Conservation (phyloP, 2,797 vertebrate species). For the Myioborus melanocephalus region DNA sequence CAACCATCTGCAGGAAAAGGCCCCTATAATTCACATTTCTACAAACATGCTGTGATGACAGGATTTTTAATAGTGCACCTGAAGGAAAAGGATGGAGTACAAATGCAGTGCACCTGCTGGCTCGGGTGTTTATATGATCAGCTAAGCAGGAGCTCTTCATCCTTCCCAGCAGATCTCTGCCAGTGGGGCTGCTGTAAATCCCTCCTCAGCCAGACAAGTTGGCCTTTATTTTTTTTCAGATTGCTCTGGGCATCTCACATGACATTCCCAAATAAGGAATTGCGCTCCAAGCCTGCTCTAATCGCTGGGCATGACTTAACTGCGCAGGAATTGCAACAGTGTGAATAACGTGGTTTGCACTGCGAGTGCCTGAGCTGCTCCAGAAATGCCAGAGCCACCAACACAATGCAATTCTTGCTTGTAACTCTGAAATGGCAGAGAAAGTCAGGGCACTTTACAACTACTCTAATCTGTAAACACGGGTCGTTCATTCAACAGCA, state of each 20-base stretch:
- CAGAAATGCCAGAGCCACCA: constrained; percentile 75
- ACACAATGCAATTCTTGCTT: constrained; percentile 70
- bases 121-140: constrained; percentile 62
- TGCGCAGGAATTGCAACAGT: constrained; percentile 93
- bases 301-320: constrained; percentile 96
- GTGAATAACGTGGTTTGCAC: constrained; percentile 83
- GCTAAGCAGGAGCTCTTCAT: constrained; percentile 63
- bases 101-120: constrained; percentile 70
- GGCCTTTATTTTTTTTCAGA: constrained; percentile 89
- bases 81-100: constrained; percentile 63
- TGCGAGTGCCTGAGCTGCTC: constrained; percentile 76
- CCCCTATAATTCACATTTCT: constrained; percentile 47
- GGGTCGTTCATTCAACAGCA: constrained; percentile 70
- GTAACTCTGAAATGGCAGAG: constrained; percentile 64
- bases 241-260: constrained; percentile 93
- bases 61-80: constrained; percentile 55
- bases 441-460: constrained; percentile 69
- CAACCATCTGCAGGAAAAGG: constrained; percentile 23
- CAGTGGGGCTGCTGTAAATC: constrained; percentile 86
- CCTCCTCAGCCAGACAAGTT: constrained; percentile 88
- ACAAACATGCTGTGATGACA: constrained; percentile 56
- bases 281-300: constrained; percentile 88
- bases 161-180: constrained; percentile 77
- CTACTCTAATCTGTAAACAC: constrained; percentile 69
- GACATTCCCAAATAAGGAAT: constrained; percentile 99